Evolutionary conservation across 2,797 vertebrate genomes (phyloP).

Genomic region (Cichlasoma orientale): DNA sequence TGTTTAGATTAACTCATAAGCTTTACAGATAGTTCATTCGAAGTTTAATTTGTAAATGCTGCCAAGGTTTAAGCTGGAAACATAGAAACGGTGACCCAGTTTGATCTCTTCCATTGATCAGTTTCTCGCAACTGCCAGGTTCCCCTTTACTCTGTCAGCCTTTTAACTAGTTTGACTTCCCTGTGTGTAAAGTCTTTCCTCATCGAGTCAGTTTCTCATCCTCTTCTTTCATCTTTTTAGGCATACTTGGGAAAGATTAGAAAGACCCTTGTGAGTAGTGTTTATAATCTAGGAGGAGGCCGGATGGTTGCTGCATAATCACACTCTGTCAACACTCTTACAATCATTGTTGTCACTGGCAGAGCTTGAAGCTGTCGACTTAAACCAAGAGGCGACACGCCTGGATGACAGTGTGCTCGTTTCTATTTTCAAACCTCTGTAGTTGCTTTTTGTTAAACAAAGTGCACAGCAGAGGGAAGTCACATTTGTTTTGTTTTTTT

Average conservation of each 20-base stretch:
- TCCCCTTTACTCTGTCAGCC: neutral
- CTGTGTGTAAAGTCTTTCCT: neutral
- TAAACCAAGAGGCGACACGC: slow-evolving; percentile 30
- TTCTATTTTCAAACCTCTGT: slow-evolving; percentile 31
- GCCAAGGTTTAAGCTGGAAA: neutral
- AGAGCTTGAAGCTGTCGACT: slow-evolving; percentile 20
- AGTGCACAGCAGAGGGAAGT: neutral
- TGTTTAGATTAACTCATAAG: neutral
- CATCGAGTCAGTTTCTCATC: neutral
- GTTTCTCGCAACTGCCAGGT: neutral
- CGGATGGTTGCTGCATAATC: slow-evolving; percentile 32
- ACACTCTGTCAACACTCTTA: slow-evolving; percentile 53
- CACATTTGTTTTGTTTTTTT: neutral
- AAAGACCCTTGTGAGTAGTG: slow-evolving; percentile 26
- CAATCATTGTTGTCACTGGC: slow-evolving; percentile 56
- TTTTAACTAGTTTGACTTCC: neutral
- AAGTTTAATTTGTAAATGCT: neutral
- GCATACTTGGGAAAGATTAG: slow-evolving; percentile 15
- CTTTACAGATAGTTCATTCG: neutral
- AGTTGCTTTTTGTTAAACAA: slow-evolving; percentile 28
- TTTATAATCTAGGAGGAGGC: slow-evolving; percentile 51
- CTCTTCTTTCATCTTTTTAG: slow-evolving; percentile 12
- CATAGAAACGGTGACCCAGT: neutral
- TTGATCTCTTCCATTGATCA: neutral
- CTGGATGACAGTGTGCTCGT: slow-evolving; percentile 35